These are phyloP conservation scores for Alentia gelatinosa DNA, from an alignment of 2,888 invertebrate genomes.

Conservation along the genomic window DNA sequence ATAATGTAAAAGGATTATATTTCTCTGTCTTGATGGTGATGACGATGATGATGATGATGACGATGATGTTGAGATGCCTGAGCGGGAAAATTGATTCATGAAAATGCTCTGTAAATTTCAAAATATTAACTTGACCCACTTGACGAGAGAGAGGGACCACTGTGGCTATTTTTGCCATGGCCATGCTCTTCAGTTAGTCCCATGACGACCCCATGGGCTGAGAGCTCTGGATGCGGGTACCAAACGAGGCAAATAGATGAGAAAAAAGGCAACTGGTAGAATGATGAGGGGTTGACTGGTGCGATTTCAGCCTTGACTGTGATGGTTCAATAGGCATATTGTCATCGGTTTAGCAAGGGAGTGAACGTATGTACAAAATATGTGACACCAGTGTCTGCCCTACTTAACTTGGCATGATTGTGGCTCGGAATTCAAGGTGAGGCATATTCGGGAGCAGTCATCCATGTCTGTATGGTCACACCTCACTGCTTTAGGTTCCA, in stretches of 20 bases:
- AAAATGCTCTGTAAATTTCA: background rate
- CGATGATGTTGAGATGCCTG: too few species aligned
- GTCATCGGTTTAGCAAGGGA: background rate
- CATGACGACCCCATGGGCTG: background rate
- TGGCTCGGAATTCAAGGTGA: background rate
- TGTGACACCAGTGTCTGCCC: background rate
- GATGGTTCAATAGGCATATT: background rate
- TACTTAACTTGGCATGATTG: background rate
- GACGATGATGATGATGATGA: too few species aligned
- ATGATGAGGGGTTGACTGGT: background rate
- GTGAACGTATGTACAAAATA: background rate
- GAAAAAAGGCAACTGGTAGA: background rate
- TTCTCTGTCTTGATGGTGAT: background rate
- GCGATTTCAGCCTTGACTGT: slow-evolving; percentile 23
- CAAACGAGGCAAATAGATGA: too few species aligned
- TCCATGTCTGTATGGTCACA: background rate
- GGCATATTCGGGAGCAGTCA: background rate
- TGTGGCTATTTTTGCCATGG: background rate
- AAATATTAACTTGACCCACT: background rate
- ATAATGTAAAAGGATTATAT: background rate
- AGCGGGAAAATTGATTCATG: background rate
- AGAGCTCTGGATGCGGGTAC: background rate
- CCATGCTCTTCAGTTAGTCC: background rate
- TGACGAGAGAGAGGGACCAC: background rate
- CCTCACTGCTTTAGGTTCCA: background rate